A percentile compares a stretch with the other conserved stretches of the same genome.
Conservation (phyloP, 2,113 vertebrate species). For the Gorsachius goisagi region DNA sequence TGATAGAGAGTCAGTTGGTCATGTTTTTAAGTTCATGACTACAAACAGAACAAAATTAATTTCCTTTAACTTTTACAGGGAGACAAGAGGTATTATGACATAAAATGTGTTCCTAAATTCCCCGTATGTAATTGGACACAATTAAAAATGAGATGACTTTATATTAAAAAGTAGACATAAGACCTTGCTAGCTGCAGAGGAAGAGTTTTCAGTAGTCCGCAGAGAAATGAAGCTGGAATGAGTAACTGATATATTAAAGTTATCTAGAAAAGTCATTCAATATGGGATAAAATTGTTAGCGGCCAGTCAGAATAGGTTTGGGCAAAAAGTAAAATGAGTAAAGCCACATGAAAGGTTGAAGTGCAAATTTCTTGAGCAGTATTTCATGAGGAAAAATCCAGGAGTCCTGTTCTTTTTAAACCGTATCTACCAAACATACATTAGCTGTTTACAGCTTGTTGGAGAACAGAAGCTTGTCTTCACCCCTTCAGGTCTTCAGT, state of each 20-base stretch:
- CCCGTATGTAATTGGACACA: fast-evolving
- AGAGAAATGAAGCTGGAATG: background rate
- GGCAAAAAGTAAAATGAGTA: background rate
- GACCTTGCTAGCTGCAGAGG: background rate
- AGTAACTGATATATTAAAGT: background rate
- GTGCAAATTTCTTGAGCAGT: background rate
- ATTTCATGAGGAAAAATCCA: background rate
- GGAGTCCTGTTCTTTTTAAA: background rate
- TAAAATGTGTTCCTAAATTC: background rate
- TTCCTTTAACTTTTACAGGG: background rate
- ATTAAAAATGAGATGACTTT: background rate
- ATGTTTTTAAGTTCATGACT: background rate
- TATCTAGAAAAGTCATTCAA: background rate
- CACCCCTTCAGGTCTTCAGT: background rate
- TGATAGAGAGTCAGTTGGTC: background rate
- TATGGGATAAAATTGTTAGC: background rate
- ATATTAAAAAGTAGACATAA: background rate
- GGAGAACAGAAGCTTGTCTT: background rate
- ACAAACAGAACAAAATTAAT: background rate
- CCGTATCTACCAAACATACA: background rate
- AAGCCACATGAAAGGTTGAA: background rate
- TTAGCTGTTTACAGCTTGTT: background rate
- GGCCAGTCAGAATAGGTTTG: background rate
- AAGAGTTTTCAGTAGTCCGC: background rate
- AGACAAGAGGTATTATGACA: background rate